These are phyloP conservation scores for Beaufortia kweichowensis DNA, from an alignment of 2,113 vertebrate species.

Conservation along the genomic window DNA sequence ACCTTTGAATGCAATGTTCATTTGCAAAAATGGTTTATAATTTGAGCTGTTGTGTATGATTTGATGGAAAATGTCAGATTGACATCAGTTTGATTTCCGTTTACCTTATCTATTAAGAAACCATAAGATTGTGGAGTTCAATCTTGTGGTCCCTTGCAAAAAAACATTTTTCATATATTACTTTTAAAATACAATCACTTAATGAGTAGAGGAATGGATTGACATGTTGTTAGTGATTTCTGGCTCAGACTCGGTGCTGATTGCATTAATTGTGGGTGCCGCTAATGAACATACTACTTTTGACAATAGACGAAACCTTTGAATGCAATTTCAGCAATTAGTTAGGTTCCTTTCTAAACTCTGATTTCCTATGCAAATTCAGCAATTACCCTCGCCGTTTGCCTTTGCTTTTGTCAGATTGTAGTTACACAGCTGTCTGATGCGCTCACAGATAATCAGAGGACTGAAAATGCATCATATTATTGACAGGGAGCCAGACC, in stretches of 20 bases:
- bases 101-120: no score
- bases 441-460: conserved; percentile 27
- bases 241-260: conserved; percentile 31
- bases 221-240: conserved; percentile 24
- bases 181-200: not conserved
- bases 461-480: conserved; percentile 59
- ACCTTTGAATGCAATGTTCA: no score
- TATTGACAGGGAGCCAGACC: conserved; percentile 59
- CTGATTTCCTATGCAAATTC: conserved; percentile 50
- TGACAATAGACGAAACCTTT: conserved; percentile 28
- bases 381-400: conserved; percentile 40
- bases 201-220: not conserved
- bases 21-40: no score
- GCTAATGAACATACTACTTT: conserved; percentile 40
- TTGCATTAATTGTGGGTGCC: conserved; percentile 48
- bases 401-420: conserved; percentile 24
- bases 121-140: no score
- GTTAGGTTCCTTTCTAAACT: conserved; percentile 46
- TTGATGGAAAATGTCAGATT: no score
- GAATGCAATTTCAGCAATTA: conserved; percentile 47
- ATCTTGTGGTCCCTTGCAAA: no score
- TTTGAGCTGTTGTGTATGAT: no score
- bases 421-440: conserved; percentile 46
- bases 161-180: not conserved
- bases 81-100: no score